A percentile compares a stretch with the other conserved stretches of the same genome.
Evolutionary conservation across 2,797 vertebrate genomes (phyloP).

Genomic region (Phyllotis vaccarum): DNA sequence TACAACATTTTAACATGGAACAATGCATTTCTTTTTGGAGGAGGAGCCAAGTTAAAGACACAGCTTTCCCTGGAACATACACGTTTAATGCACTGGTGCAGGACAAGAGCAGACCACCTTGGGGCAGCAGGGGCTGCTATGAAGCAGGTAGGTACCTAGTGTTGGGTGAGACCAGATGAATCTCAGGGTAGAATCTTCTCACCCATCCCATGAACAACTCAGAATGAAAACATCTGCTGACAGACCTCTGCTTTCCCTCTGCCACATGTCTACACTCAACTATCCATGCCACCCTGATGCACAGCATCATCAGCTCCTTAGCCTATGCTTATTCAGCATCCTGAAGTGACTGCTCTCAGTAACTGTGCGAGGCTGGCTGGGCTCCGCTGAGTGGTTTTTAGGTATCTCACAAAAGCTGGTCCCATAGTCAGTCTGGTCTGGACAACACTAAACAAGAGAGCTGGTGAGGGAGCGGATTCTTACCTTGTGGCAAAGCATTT

Average conservation of each 20-base stretch:
- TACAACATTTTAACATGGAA: fast-evolving
- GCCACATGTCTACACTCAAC: neutral
- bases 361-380: neutral
- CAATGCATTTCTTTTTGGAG: neutral
- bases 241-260: neutral
- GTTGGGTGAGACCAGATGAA: fast-evolving
- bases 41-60: neutral
- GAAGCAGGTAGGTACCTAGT: neutral
- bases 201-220: neutral
- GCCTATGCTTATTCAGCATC: neutral
- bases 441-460: neutral
- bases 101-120: neutral
- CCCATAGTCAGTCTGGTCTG: neutral
- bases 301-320: no score
- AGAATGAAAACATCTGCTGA: neutral
- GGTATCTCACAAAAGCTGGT: neutral
- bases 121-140: neutral
- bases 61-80: neutral
- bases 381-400: neutral
- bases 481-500: neutral
- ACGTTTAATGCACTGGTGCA: fast-evolving
- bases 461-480: neutral
- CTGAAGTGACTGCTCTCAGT: neutral
- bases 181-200: neutral
- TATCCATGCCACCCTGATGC: neutral